A percentile compares a stretch with the other conserved stretches of the same genome.
phyloP scores from a whole-genome alignment of 2,888 invertebrate species.

The Achlya flavicornis region DNA sequence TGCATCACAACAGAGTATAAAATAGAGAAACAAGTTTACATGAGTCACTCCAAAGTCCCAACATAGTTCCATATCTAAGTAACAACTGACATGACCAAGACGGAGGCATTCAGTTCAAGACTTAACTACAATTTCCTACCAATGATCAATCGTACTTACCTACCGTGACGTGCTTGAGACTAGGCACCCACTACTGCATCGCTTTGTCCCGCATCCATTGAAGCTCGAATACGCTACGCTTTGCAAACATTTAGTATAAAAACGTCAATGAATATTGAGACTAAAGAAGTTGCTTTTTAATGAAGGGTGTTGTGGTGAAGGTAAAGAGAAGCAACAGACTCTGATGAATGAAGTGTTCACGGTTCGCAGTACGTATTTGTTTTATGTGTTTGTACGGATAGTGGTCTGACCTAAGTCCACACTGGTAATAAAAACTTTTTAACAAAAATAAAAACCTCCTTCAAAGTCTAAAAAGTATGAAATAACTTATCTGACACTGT shows the following conservation, averaged over 20 bases:
- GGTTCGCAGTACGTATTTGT: slow-evolving; percentile 28
- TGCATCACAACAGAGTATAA: too few species aligned
- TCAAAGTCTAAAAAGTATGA: too few species aligned
- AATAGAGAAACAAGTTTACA: background rate
- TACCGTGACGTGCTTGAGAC: slow-evolving; percentile 22
- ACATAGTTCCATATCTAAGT: background rate
- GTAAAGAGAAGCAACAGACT: slow-evolving; percentile 23
- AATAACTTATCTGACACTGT: too few species aligned
- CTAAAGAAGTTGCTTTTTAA: background rate
- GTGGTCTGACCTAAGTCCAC: slow-evolving; percentile 16
- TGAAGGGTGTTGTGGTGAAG: slow-evolving; percentile 8
- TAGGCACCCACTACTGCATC: background rate
- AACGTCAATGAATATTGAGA: background rate
- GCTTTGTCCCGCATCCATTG: slow-evolving; percentile 11
- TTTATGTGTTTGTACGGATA: slow-evolving; percentile 23
- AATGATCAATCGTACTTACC: slow-evolving; percentile 49
- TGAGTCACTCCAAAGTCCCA: background rate
- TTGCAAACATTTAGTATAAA: background rate
- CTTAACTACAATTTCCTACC: slow-evolving; percentile 45
- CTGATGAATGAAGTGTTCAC: slow-evolving; percentile 41
- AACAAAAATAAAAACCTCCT: too few species aligned
- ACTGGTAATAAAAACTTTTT: background rate
- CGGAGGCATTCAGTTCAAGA: slow-evolving; percentile 37
- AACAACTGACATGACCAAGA: slow-evolving; percentile 24
- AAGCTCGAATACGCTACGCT: background rate